Conservation (phyloP, 1,140 invertebrate species). For the Atopsyche davidsoni region DNA sequence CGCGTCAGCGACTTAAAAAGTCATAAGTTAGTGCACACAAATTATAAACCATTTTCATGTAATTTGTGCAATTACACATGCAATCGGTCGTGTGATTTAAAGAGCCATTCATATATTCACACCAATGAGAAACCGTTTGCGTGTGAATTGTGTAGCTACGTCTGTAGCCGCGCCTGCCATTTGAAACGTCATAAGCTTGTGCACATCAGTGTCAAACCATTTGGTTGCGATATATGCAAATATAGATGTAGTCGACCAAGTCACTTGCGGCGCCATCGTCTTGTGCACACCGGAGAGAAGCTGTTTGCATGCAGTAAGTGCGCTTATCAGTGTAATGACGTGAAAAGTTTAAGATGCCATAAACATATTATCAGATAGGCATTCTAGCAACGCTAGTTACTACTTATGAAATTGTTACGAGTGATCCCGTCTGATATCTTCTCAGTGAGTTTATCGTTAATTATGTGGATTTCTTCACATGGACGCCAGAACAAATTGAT, state of each 20-base stretch:
- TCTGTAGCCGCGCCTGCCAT: neutral
- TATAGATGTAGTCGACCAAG: neutral
- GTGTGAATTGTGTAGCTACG: neutral
- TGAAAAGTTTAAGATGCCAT: neutral
- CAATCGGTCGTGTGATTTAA: too few species aligned
- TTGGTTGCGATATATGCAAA: neutral
- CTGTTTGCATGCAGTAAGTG: neutral
- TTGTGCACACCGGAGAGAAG: neutral
- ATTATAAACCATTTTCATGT: too few species aligned
- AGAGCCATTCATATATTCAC: too few species aligned
- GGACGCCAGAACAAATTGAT: neutral
- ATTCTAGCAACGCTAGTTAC: neutral
- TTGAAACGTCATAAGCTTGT: neutral
- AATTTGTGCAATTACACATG: too few species aligned
- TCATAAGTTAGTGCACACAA: too few species aligned
- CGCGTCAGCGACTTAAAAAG: too few species aligned
- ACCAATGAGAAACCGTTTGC: too few species aligned
- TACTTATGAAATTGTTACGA: neutral
- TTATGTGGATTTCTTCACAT: neutral
- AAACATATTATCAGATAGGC: too few species aligned
- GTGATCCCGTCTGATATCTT: neutral
- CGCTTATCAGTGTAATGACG: neutral
- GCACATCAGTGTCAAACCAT: neutral
- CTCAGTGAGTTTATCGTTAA: neutral
- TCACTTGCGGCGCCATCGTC: neutral